phyloP scores from a whole-genome alignment of 2,113 vertebrate genomes.

The Gymnocephalus cernua region DNA sequence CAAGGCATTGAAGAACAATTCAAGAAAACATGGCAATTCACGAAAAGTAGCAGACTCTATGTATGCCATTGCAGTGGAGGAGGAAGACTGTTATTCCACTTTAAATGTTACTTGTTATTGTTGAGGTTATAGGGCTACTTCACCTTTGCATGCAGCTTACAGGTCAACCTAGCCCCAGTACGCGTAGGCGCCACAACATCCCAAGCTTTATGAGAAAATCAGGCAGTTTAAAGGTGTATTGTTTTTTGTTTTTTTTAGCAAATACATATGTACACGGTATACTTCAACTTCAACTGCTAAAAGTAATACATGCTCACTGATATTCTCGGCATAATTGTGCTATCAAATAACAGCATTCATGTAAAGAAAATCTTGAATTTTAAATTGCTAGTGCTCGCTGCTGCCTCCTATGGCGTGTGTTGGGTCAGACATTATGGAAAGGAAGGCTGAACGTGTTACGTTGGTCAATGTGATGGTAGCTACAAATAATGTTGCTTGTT shows the following conservation, averaged over 20 bases:
- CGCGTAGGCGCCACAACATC: neutral
- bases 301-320: accelerated
- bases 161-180: neutral
- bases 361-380: neutral
- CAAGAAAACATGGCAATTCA: neutral
- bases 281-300: neutral
- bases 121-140: no score
- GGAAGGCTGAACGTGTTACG: neutral
- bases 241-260: neutral
- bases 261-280: neutral
- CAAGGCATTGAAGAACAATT: neutral
- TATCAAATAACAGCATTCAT: neutral
- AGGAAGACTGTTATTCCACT: no score
- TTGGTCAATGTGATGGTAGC: no score
- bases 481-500: no score
- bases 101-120: no score
- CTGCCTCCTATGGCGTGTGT: neutral
- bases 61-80: no score
- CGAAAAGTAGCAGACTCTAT: no score
- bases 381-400: neutral
- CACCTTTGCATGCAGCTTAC: neutral
- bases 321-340: neutral
- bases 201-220: neutral
- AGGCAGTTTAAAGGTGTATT: neutral
- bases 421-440: neutral